phyloP scores from a whole-genome alignment of 2,113 vertebrate genomes.

The Sprattus sprattus region DNA sequence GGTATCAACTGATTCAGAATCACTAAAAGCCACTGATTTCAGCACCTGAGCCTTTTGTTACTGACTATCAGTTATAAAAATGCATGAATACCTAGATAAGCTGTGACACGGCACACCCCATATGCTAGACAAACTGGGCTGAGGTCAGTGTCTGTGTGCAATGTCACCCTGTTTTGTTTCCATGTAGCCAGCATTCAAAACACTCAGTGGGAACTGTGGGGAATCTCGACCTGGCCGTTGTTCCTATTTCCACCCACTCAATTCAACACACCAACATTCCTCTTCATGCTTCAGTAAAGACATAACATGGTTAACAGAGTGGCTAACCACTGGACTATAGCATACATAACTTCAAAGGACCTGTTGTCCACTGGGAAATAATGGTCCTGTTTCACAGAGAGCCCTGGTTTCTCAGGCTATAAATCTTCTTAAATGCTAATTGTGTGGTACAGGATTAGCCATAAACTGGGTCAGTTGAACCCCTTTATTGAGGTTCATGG shows the following conservation, averaged over 20 bases:
- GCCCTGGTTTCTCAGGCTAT: not conserved
- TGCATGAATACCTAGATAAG: not conserved
- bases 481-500: not conserved
- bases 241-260: not conserved
- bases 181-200: slow-evolving; percentile 63
- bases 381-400: slow-evolving; percentile 21
- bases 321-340: slow-evolving; percentile 8
- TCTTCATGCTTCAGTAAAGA: slow-evolving; percentile 22
- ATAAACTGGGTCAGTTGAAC: slow-evolving; percentile 26
- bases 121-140: not conserved
- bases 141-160: not conserved
- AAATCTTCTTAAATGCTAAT: slow-evolving; percentile 20
- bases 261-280: slow-evolving; percentile 20
- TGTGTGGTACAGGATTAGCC: not conserved
- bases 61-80: not conserved
- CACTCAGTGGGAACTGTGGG: slow-evolving; percentile 48
- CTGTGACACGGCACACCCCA: not conserved
- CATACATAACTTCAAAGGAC: slow-evolving; percentile 24
- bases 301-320: slow-evolving; percentile 28
- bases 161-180: slow-evolving; percentile 55
- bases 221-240: not conserved
- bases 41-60: not conserved
- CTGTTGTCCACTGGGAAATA: not conserved
- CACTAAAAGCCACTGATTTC: not conserved
- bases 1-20: not conserved